phyloP scores from a whole-genome alignment of 2,797 vertebrate genomes.

The Caiman crocodilus region DNA sequence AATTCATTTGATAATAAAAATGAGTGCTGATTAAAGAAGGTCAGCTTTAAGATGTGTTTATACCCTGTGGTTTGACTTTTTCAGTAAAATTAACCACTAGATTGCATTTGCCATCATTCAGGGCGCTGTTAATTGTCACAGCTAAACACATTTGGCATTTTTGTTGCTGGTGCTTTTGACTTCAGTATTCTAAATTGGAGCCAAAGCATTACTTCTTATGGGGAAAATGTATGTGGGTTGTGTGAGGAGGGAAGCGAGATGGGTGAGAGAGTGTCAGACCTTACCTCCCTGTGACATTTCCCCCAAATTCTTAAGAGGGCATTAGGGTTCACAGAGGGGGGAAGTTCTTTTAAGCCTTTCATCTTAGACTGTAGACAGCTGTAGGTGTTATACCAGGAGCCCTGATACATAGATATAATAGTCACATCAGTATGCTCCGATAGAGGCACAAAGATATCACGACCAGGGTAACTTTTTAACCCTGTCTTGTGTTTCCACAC shows the following conservation, averaged over 20 bases:
- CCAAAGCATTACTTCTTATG: conserved; percentile 3
- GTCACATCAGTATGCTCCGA: neutral
- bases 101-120: conserved; percentile 24
- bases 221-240: conserved; percentile 28
- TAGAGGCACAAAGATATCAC: neutral
- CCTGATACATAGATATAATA: too few species aligned
- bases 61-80: conserved; percentile 46
- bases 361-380: too few species aligned
- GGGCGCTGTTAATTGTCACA: conserved; percentile 41
- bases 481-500: neutral
- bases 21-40: conserved; percentile 43
- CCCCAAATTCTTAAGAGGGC: neutral
- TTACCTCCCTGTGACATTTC: neutral
- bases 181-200: conserved; percentile 30
- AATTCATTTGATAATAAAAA: conserved; percentile 65
- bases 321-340: neutral
- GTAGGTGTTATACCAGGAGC: too few species aligned
- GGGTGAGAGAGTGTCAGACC: neutral
- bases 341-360: neutral
- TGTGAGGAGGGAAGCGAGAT: neutral
- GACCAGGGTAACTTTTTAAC: too few species aligned
- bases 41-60: conserved; percentile 48
- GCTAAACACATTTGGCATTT: conserved; percentile 52
- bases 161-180: conserved; percentile 27
- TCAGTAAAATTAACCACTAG: neutral